Evolutionary conservation across 2,888 invertebrate species (phyloP), one percentile per base, ranked within the genome.

Genomic region (Taphrorychus bicolor): DNA sequence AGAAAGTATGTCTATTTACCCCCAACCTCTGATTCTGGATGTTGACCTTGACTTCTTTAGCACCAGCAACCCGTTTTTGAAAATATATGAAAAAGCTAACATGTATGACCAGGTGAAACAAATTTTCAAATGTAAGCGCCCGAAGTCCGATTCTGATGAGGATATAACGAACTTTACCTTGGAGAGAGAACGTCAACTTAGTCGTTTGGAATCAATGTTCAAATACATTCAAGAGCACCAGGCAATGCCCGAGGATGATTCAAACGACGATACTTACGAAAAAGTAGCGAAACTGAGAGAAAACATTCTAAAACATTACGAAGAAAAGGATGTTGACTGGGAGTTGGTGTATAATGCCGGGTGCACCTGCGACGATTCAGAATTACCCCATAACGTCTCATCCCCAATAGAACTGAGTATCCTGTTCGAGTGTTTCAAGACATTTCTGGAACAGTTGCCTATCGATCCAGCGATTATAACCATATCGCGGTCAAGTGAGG

Each of bases 31-130:
- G 73, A 85, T 94, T 65, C 85, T 94, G 16, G 94, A 94, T 79
- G 88, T 95, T 65, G 95, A 95, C 83, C 85, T 95, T 75, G 94
- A 92, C 81, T 92, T 91, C 82, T 97, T 95, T 80, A 95, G 95
- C 73, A 95, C 95, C 0, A 88, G 87, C 72, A 95, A 97, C 84
- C 97, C 97, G 2, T 96, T 97, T 83, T 85, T 88, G 69, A 82
- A 82, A 40, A 81, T 93, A 57, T 91, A 91, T 78, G 85, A 87
- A 53, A 86, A 88, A 74, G 89, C 89, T 16, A 83, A 87, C 69
- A 83, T 92, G 66, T 93, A 93, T 80, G 86, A 88, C 45, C 86
- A 85, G 70, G 83, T 94, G 57, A 88, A 88, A 75, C 84, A 87
- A 23, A 85, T 93, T 73, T 93, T 91, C 79, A 83, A 84, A 65